phyloP scores from a whole-genome alignment of 2,888 invertebrate genomes.

The Leptopilina syphax region DNA sequence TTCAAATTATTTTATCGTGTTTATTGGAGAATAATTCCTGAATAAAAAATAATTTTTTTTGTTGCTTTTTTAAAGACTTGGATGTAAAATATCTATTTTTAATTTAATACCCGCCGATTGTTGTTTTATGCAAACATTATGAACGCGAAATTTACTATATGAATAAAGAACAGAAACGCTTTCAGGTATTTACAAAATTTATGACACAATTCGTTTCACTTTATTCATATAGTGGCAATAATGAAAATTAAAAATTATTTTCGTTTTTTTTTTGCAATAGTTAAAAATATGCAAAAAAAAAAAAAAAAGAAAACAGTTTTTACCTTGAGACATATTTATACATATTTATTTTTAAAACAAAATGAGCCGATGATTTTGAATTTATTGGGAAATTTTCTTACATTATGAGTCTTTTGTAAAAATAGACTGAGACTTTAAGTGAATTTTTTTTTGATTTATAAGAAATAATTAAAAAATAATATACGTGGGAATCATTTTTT shows the following conservation, averaged over 20 bases:
- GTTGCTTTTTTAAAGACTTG: not conserved
- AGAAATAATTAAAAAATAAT: too few relatives aligned
- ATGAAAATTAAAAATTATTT: not conserved
- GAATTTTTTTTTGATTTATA: too few relatives aligned
- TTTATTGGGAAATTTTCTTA: too few relatives aligned
- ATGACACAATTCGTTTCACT: conserved; percentile 17
- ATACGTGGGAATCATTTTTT: too few relatives aligned
- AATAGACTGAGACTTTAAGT: too few relatives aligned
- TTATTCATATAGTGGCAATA: not conserved
- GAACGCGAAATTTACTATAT: not conserved
- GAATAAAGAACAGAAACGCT: conserved; percentile 15
- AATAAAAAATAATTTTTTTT: not conserved
- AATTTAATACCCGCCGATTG: not conserved
- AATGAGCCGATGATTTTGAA: too few relatives aligned
- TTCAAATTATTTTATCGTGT: too few relatives aligned
- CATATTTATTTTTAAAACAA: too few relatives aligned
- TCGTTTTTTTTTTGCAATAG: not conserved
- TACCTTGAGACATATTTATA: too few relatives aligned
- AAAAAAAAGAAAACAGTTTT: too few relatives aligned
- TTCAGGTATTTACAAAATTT: conserved; percentile 2
- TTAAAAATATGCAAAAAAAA: too few relatives aligned
- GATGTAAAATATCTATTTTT: not conserved
- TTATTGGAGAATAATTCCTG: not conserved
- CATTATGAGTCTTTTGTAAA: too few relatives aligned
- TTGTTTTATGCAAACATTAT: conserved; percentile 5